Evolutionary conservation across 2,888 invertebrate genomes (phyloP).

Genomic region (Beris chalybata): DNA sequence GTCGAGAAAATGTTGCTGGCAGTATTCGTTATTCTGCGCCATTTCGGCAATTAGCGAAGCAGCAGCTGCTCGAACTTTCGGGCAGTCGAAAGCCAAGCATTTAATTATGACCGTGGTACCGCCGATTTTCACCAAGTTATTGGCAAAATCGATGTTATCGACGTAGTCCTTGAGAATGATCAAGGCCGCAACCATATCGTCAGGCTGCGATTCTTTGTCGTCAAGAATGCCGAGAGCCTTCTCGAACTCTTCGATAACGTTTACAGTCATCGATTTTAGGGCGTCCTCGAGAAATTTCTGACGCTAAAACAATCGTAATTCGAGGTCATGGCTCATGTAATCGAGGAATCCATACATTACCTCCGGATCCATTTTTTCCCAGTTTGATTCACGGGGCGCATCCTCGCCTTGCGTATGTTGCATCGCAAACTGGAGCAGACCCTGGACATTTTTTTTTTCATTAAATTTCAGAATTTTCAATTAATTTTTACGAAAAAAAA

Average conservation of each 20-base stretch:
- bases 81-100: slow-evolving; percentile 66
- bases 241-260: slow-evolving; percentile 68
- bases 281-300: slow-evolving; percentile 72
- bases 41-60: slow-evolving; percentile 75
- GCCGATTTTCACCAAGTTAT: slow-evolving; percentile 83
- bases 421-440: slow-evolving; percentile 70
- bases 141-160: slow-evolving; percentile 78
- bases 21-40: slow-evolving; percentile 83
- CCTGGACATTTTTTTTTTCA: slow-evolving; percentile 53
- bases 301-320: slow-evolving; percentile 59
- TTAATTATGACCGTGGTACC: slow-evolving; percentile 74
- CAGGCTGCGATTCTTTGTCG: slow-evolving; percentile 57
- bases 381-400: slow-evolving; percentile 57
- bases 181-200: slow-evolving; percentile 66
- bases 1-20: slow-evolving; percentile 72
- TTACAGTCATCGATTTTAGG: slow-evolving; percentile 68
- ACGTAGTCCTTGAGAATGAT: slow-evolving; percentile 68
- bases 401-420: slow-evolving; percentile 67
- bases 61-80: slow-evolving; percentile 64
- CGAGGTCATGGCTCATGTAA: not conserved
- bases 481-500: not conserved
- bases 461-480: slow-evolving; percentile 1
- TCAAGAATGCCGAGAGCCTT: slow-evolving; percentile 64
- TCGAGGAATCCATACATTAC: slow-evolving; percentile 50
- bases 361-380: slow-evolving; percentile 67